These are phyloP conservation scores for Tragulus kanchil DNA, from an alignment of 2,113 vertebrate genomes.

Conservation along the genomic window DNA sequence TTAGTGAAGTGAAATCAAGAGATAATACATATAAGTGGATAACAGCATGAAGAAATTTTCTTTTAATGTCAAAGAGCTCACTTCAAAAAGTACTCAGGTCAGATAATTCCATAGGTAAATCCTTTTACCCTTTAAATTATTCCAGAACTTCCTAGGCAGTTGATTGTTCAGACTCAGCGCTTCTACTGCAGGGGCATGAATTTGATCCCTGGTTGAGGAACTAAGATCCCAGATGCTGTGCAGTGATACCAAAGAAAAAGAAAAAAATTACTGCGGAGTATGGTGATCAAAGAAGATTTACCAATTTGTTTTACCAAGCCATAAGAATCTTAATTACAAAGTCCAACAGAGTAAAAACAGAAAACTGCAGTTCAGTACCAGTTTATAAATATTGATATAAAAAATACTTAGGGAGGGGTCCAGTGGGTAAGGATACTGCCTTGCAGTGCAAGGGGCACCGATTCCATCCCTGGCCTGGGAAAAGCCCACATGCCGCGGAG, in stretches of 20 bases:
- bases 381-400: neutral
- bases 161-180: neutral
- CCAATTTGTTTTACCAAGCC: conserved; percentile 25
- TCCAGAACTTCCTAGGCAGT: neutral
- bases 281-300: conserved; percentile 5
- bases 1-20: conserved; percentile 15
- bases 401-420: neutral
- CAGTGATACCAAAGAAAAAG: neutral
- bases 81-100: neutral
- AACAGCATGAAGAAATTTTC: neutral
- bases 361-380: neutral
- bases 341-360: conserved; percentile 31
- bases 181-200: neutral
- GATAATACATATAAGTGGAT: neutral
- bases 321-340: conserved; percentile 31
- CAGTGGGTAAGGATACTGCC: too few species aligned
- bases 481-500: too few species aligned
- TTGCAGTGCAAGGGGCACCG: too few species aligned
- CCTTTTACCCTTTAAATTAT: conserved; percentile 4
- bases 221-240: neutral
- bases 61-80: neutral
- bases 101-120: neutral
- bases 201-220: neutral
- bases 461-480: too few species aligned
- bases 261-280: neutral